phyloP scores from a whole-genome alignment of 2,113 vertebrate genomes.

The Scalopus aquaticus region DNA sequence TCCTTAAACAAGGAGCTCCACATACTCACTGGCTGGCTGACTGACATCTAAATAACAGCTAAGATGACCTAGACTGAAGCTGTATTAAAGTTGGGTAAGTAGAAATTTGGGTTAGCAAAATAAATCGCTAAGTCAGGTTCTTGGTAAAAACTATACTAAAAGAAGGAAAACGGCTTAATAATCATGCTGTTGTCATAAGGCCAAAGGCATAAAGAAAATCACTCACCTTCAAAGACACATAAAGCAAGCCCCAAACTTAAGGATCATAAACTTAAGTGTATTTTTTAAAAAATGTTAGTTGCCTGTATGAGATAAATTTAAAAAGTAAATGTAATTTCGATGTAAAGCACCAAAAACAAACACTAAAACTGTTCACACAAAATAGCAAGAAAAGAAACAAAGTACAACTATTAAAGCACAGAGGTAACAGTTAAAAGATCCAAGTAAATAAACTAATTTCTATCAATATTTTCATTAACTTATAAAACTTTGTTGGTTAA shows the following conservation, averaged over 20 bases:
- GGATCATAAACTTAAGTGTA: constrained; percentile 35
- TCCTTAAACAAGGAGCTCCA: neutral
- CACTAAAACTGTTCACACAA: constrained; percentile 31
- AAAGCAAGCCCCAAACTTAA: constrained; percentile 1
- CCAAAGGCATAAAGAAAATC: constrained; percentile 1
- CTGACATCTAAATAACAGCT: neutral
- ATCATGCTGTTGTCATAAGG: neutral
- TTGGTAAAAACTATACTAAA: neutral
- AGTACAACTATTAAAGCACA: constrained; percentile 35
- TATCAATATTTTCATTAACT: constrained; percentile 32
- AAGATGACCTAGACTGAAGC: neutral
- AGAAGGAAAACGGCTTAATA: neutral
- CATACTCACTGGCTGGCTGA: neutral
- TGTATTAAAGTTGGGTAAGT: neutral
- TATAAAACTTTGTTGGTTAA: constrained; percentile 46
- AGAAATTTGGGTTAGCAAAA: neutral
- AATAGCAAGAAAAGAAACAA: constrained; percentile 26
- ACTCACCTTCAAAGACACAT: constrained; percentile 44
- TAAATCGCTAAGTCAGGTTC: neutral
- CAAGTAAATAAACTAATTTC: constrained; percentile 34
- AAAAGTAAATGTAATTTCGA: neutral
- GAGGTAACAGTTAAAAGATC: neutral
- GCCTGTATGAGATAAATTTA: constrained; percentile 34
- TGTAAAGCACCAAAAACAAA: constrained; percentile 55
- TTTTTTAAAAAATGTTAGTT: neutral